Evolutionary conservation across 30 jellyfish, hydroid and myxozoan species (phyloP), one percentile per base, ranked within the genome.

Genomic region (Turritopsis rubra): DNA sequence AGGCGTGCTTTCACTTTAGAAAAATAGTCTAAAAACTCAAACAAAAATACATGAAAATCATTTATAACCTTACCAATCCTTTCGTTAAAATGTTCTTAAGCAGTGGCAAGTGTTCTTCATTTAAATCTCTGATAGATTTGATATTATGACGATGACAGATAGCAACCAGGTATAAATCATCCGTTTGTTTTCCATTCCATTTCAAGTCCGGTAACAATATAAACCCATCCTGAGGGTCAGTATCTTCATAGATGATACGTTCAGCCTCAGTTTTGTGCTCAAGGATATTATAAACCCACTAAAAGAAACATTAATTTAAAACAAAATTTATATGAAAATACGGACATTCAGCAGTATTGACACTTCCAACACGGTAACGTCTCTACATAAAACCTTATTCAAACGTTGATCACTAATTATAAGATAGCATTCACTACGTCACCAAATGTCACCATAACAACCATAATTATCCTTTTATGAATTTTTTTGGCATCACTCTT

Each of bases 261-360:
- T 88, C 95, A 19, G 85, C 54, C 66, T 93, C 99, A 52, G 96
- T 89, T 80, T 93, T 85, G 79, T 93, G 99, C 3, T 88, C 97
- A 54, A 93, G 85, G 53, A 93, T 93, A 70, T 93, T 93, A 76
- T 82, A 85, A 28, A 93, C 99, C 99, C 99, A 93, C 99, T 93
- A 53, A 22, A 81, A 87, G 20, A 54, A 22, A 76, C 54, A 31
- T 18, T 16, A 66, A 80, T 18, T 54, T 0, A 82, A 66, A 82
- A 24, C 52, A 19, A 68, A 79, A n/a, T n/a, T n/a, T n/a, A n/a
- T n/a, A 13, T 0, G 65, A 26, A 27, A 18, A 27, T 19, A 25
- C 24, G 21, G 21, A 18, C 1, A 25, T 18, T 18, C 80, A 72
- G 30, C 24, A 75, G 84, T 20, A 75, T 21, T n/a, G 21, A n/a